phyloP scores from a whole-genome alignment of 2,113 vertebrate genomes.

The Cebidichthys violaceus region DNA sequence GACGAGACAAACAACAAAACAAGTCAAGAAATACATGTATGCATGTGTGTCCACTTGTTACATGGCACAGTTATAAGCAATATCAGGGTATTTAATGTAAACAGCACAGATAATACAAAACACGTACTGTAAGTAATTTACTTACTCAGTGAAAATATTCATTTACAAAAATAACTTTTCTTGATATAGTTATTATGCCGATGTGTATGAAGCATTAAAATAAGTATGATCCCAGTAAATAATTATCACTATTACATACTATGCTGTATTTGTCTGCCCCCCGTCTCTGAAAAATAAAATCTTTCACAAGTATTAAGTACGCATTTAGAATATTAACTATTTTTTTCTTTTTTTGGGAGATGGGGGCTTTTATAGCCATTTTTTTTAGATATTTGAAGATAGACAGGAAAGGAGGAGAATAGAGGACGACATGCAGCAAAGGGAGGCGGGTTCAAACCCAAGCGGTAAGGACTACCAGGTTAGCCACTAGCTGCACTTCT shows the following conservation, averaged over 20 bases:
- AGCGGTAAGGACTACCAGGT: not conserved
- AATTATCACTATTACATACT: not conserved
- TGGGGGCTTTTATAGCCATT: too few relatives aligned
- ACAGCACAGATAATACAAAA: not conserved
- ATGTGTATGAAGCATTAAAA: not conserved
- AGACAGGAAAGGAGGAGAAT: not conserved
- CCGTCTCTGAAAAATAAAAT: not conserved
- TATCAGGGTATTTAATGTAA: not conserved
- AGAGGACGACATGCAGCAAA: not conserved
- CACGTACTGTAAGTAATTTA: not conserved
- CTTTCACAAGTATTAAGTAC: not conserved
- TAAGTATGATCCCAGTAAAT: not conserved
- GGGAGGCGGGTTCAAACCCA: not conserved
- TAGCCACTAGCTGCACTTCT: not conserved
- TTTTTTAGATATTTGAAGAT: not conserved
- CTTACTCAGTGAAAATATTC: not conserved
- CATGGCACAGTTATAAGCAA: not conserved
- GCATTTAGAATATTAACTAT: not conserved
- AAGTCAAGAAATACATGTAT: not conserved
- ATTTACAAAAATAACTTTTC: not conserved
- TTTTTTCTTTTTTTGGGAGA: not conserved
- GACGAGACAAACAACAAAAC: slow-evolving; percentile 28
- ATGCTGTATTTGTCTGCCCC: not conserved
- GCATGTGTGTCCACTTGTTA: not conserved
- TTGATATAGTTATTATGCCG: slow-evolving; percentile 6